Evolutionary conservation across 2,888 invertebrate genomes (phyloP).

Genomic region (Zaprionus bogoriensis): DNA sequence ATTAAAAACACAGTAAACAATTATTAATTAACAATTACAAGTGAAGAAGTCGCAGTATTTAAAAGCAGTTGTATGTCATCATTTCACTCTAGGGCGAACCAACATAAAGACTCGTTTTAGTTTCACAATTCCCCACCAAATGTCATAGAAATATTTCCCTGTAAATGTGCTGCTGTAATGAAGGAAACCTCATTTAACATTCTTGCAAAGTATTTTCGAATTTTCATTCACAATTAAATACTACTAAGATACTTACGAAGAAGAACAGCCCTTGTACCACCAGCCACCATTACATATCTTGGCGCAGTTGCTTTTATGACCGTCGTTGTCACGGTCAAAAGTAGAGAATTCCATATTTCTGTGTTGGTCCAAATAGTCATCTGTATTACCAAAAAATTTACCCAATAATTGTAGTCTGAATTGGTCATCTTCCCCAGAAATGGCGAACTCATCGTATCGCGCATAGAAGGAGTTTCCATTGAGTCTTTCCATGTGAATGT

Average conservation of each 20-base stretch:
- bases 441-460: neutral
- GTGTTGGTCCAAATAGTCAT: neutral
- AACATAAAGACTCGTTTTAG: too few species aligned
- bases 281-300: neutral
- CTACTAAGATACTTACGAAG: too few species aligned
- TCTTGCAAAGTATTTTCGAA: neutral
- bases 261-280: too few species aligned
- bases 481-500: constrained; percentile 3
- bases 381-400: neutral
- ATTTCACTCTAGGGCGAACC: too few species aligned
- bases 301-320: neutral
- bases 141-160: neutral
- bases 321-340: neutral
- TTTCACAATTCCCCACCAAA: too few species aligned
- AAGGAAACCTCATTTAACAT: neutral
- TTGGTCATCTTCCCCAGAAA: neutral
- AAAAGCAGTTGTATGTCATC: too few species aligned
- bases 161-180: neutral
- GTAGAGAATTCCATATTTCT: neutral
- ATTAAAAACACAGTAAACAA: too few species aligned
- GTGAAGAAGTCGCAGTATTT: too few species aligned
- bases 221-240: too few species aligned
- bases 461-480: neutral
- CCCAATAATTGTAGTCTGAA: neutral
- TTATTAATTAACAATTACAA: too few species aligned